Percentiles rank a stretch among this genome's conserved stretches.
Evolutionary conservation across 2,888 invertebrate species (phyloP).

Genomic region (Cryptocephalus moraei): DNA sequence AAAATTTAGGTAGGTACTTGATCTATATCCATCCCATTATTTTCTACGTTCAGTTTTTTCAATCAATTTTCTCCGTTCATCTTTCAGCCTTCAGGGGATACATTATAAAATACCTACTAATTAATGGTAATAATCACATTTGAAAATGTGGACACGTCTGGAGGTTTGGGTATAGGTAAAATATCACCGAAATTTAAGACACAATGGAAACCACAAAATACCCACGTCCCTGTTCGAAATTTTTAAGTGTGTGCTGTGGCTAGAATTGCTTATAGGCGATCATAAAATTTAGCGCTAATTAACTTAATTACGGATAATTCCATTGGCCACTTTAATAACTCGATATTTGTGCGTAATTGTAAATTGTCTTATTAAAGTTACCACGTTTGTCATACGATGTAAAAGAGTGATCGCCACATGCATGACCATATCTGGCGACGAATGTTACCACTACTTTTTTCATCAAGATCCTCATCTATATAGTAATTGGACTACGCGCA

Average conservation of each 20-base stretch:
- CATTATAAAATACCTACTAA: too few relatives aligned
- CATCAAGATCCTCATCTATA: constrained; percentile 22
- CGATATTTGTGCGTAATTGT: constrained; percentile 22
- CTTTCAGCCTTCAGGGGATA: too few relatives aligned
- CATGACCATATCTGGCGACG: constrained; percentile 28
- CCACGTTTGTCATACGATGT: constrained; percentile 30
- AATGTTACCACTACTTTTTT: constrained; percentile 28
- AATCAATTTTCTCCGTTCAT: too few relatives aligned
- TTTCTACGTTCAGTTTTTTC: too few relatives aligned
- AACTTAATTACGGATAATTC: constrained; percentile 32
- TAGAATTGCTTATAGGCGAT: constrained; percentile 25
- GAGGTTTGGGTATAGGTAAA: too few relatives aligned
- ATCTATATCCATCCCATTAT: too few relatives aligned
- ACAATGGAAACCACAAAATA: too few relatives aligned
- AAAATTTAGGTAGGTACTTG: too few relatives aligned
- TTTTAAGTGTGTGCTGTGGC: constrained; percentile 23
- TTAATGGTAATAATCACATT: too few relatives aligned
- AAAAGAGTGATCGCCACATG: constrained; percentile 22
- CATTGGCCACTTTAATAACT: constrained; percentile 15
- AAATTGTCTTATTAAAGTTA: constrained; percentile 31
- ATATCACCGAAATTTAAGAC: too few relatives aligned
- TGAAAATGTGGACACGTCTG: too few relatives aligned
- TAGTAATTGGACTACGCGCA: constrained; percentile 27
- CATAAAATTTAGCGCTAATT: constrained; percentile 33
- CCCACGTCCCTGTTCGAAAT: too few relatives aligned